phyloP scores from a whole-genome alignment of 1,140 invertebrate species.

The Lordiphosa clarofinis region DNA sequence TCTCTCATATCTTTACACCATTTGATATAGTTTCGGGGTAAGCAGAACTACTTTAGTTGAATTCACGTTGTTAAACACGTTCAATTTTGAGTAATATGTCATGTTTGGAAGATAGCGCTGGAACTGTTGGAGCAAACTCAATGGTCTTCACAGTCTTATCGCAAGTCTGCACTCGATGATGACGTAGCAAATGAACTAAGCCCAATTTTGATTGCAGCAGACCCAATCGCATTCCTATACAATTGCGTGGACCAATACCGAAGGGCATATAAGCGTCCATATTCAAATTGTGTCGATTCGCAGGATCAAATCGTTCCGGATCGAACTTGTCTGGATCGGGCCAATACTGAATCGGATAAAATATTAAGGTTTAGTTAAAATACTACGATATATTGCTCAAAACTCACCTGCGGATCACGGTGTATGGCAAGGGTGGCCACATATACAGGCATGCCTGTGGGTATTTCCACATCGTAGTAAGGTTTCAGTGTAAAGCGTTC shows the following conservation, averaged over 20 bases:
- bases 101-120: slow-evolving; percentile 27
- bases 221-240: slow-evolving; percentile 84
- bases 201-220: slow-evolving; percentile 62
- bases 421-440: slow-evolving; percentile 55
- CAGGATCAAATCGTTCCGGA: slow-evolving; percentile 84
- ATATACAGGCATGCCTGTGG: slow-evolving; percentile 55
- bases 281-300: slow-evolving; percentile 81
- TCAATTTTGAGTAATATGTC: slow-evolving; percentile 36
- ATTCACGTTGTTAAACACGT: slow-evolving; percentile 3
- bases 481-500: slow-evolving; percentile 57
- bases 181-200: slow-evolving; percentile 54
- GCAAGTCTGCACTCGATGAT: slow-evolving; percentile 46
- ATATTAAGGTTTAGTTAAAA: not conserved
- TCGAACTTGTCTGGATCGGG: slow-evolving; percentile 85
- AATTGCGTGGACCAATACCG: slow-evolving; percentile 87
- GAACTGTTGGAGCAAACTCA: slow-evolving; percentile 9
- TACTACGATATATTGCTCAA: not conserved
- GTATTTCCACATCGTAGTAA: slow-evolving; percentile 34
- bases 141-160: slow-evolving; percentile 36
- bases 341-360: slow-evolving; percentile 80
- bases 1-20: too few species aligned
- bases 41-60: not conserved
- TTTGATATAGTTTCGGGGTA: too few species aligned
- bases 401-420: slow-evolving; percentile 27
- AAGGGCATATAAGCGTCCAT: slow-evolving; percentile 83